Base-by-base conservation (phyloP, 2,888 invertebrate species). In the Caenorhabditis uteleia region DNA sequence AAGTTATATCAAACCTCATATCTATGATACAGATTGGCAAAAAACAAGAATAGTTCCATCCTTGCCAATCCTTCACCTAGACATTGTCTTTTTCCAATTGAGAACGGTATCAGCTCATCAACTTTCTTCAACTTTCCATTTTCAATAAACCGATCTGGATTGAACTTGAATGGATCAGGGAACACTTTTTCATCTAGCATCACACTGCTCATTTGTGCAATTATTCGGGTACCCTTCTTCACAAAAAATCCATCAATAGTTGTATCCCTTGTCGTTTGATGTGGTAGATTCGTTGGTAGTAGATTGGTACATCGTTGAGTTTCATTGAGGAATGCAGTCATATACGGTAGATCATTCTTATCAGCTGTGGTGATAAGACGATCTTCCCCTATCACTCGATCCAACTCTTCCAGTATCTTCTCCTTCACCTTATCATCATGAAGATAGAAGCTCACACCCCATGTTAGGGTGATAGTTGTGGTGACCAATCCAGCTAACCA, bases 81-180 rank as follows among this genome's bases (percentile, higher is more conserved):
- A 38, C 70, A 70, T 33, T 51, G 55, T 36, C 68, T 38, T 26
- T 70, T 70, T 8, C 70, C 70, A n/a, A 70, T 38, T 8, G 65
- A 65, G 33, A 70, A 70, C 12, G 70, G 67, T 14, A 58, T 26
- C 14, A 70, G 34, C 16, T 61, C 58, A 21, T 69, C 66, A 23
- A 61, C 33, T 26, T 58, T 65, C 36, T 67, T 74, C 31, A 71
- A 26, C 43, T 74, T 68, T 14, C 77, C 79, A 45, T 71, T 58
- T 21, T 66, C 64, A 16, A 77, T 49, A 34, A 58, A 67, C 33
- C 69, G 31, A 2, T 61, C 64, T 48, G 58, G 61, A 49, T 59
- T 46, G 47, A 60, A 59, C 5, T 18, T 45, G 25, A 56, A 39
- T 1, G 54, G 56, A 18, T 55, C 54, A 10, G 51, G 66, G 55